Percentiles rank a stretch among this genome's conserved stretches.
phyloP scores from a whole-genome alignment of 2,888 invertebrate genomes.

The Tenthredo scrophulariae region DNA sequence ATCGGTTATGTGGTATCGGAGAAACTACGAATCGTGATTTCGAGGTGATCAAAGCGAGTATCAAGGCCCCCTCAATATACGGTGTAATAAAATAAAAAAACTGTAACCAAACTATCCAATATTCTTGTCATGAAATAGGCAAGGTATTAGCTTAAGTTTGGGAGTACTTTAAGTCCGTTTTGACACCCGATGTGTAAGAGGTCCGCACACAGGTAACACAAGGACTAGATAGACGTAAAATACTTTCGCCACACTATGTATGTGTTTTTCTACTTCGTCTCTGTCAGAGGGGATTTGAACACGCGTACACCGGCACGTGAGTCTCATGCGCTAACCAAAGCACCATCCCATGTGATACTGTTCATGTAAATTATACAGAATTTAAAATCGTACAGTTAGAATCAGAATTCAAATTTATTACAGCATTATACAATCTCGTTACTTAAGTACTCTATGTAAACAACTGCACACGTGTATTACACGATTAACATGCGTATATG shows the following conservation, averaged over 20 bases:
- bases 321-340: slow-evolving; percentile 20
- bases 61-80: neutral
- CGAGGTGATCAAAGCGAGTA: neutral
- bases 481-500: neutral
- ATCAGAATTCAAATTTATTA: neutral
- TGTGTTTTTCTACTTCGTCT: neutral
- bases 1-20: too few species aligned
- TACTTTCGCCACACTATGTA: neutral
- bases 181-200: slow-evolving; percentile 60
- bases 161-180: slow-evolving; percentile 58
- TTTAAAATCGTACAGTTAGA: neutral
- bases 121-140: slow-evolving; percentile 42
- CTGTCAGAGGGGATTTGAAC: slow-evolving; percentile 39
- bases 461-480: neutral
- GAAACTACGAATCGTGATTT: too few species aligned
- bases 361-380: neutral
- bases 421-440: neutral
- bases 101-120: slow-evolving; percentile 56
- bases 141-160: slow-evolving; percentile 54
- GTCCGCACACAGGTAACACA: slow-evolving; percentile 60
- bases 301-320: slow-evolving; percentile 8
- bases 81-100: neutral
- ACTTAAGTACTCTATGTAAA: neutral
- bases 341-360: neutral
- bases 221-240: slow-evolving; percentile 56